phyloP scores from a whole-genome alignment of 2,797 vertebrate genomes.

The Thaleichthys pacificus region DNA sequence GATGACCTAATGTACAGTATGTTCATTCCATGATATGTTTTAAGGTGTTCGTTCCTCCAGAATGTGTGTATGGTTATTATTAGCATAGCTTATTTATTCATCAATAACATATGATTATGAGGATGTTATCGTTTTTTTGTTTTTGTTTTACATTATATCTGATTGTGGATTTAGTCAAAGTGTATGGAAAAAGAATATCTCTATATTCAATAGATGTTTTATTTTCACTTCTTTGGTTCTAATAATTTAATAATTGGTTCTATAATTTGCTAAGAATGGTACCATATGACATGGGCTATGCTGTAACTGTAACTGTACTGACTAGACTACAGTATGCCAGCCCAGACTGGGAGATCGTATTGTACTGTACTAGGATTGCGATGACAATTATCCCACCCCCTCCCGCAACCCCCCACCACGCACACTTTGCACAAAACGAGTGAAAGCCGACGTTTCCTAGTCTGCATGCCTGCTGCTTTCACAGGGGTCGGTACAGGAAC shows the following conservation, averaged over 20 bases:
- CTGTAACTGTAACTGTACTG: no score
- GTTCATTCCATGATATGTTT: no score
- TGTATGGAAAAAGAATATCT: no score
- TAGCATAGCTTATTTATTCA: neutral
- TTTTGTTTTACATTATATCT: no score
- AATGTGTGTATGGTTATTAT: no score
- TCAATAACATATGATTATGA: neutral
- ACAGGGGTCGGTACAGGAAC: neutral
- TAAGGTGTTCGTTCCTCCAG: neutral
- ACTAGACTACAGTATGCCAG: no score
- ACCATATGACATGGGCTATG: no score
- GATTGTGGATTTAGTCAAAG: neutral
- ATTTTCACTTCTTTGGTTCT: no score
- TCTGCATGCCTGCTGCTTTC: neutral
- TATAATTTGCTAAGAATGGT: no score
- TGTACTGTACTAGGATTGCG: slow-evolving; percentile 7
- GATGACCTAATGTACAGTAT: neutral
- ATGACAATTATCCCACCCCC: slow-evolving; percentile 7
- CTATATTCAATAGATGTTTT: no score
- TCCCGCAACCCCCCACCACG: neutral
- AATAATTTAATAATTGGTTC: no score
- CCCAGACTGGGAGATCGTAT: neutral
- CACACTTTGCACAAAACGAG: slow-evolving; percentile 5
- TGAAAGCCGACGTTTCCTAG: neutral
- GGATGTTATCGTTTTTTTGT: no score